Evolutionary conservation across 53 echinoderm and acorn worm species (phyloP), one percentile per base, ranked within the genome.

Genomic region (Arbacia lixula): DNA sequence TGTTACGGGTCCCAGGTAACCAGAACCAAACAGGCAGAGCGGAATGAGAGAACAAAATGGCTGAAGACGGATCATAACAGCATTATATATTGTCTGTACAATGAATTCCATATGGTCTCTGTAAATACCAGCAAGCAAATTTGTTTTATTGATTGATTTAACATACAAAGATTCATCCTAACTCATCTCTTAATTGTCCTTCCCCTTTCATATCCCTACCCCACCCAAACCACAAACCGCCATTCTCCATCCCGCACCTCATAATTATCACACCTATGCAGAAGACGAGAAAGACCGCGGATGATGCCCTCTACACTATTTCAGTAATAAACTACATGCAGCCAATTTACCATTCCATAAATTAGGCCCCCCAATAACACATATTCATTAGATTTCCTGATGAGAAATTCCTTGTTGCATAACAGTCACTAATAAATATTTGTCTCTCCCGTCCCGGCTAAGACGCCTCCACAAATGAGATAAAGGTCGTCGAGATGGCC

Each of bases 281-380:
- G 37, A 5, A 6, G 38, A 67, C 67, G 30, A 39, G 10, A 36
- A 66, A 62, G 5, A 66, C 22, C 12, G 29, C 31, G 31, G 11
- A 6, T 32, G 43, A 34, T 6, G 33, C 76, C 54, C 55, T 14
- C 54, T 36, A 41, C 76, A 76, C 54, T 29, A 76, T 54, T 35
- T 55, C 25, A 79, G 60, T 79, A 60, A 60, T 79, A 79, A n/a
- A 79, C 79, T 28, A 67, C n/a, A n/a, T n/a, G n/a, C 21, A 68
- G 61, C 60, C 79, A 79, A 79, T 79, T 79, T 41, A 79, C 79
- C 79, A 60, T 79, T 79, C 79, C 79, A 79, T 79, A 79, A 79
- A 79, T 79, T 79, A 79, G 40, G 37, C 79, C 40, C n/a, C 24
- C 38, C 42, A 79, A 79, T 79, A 79, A 79, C 79, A 79, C 79